Conservation (phyloP, 2,797 vertebrate species). For the Zenarchopterus dispar region DNA sequence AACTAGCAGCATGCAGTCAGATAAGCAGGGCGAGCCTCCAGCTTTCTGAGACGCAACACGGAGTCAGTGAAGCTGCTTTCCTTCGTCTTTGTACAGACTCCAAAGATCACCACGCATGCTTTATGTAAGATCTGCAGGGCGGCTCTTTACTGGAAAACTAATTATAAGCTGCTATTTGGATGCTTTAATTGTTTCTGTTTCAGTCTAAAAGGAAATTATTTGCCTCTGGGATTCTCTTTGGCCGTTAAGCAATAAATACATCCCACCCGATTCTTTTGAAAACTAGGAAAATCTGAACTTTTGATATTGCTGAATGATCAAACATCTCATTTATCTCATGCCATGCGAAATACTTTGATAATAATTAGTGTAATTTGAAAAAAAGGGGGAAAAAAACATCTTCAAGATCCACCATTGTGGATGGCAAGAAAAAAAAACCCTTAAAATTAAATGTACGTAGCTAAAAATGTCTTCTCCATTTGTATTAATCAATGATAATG, state of each 20-base stretch:
- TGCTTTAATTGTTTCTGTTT: conserved; percentile 56
- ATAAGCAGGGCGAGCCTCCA: conserved; percentile 61
- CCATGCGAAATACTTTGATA: conserved; percentile 21
- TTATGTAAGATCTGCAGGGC: conserved; percentile 35
- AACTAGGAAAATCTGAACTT: conserved; percentile 21
- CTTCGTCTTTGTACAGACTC: conserved; percentile 33
- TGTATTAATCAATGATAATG: conserved; percentile 51
- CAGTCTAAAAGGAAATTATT: conserved; percentile 29
- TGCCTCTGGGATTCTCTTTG: conserved; percentile 28
- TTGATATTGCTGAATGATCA: conserved; percentile 39
- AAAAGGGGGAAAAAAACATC: conserved; percentile 16
- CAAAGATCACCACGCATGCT: conserved; percentile 36
- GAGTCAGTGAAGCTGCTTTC: conserved; percentile 23
- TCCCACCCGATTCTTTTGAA: conserved; percentile 26
- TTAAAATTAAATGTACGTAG: conserved; percentile 11
- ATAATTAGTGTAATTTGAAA: conserved; percentile 13
- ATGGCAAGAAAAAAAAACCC: not conserved
- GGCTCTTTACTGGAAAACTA: conserved; percentile 35
- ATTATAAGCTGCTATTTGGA: conserved; percentile 58
- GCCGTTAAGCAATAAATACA: conserved; percentile 37
- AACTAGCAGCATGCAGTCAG: conserved; percentile 62
- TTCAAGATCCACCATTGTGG: not conserved
- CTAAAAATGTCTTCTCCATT: conserved; percentile 36
- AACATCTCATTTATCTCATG: conserved; percentile 31
- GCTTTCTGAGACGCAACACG: conserved; percentile 43